These are phyloP conservation scores for Mimumesa dahlbomi DNA, from an alignment of 2,888 invertebrate genomes.

Conservation along the genomic window DNA sequence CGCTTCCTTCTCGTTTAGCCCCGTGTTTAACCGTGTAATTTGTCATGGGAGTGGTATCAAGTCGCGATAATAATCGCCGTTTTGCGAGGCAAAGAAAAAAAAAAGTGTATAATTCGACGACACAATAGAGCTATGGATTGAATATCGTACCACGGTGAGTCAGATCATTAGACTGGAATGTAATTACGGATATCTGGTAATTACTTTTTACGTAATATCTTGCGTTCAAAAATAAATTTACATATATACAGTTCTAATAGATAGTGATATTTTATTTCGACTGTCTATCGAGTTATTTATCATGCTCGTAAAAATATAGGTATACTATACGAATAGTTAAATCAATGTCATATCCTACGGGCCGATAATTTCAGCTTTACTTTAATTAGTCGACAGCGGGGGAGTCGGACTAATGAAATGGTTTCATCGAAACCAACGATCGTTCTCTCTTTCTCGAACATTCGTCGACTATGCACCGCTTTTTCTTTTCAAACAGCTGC, in stretches of 20 bases:
- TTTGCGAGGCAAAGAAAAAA: neutral
- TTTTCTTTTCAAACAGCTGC: slow-evolving; percentile 60
- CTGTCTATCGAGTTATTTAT: no score
- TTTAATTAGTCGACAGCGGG: slow-evolving; percentile 42
- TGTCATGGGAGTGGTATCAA: slow-evolving; percentile 41
- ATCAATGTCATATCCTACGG: no score
- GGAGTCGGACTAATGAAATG: slow-evolving; percentile 47
- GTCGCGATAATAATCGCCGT: slow-evolving; percentile 46
- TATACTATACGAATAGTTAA: no score
- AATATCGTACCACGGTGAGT: no score
- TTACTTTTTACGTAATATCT: no score
- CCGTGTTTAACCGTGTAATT: slow-evolving; percentile 57
- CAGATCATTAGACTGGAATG: no score
- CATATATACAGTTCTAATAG: no score
- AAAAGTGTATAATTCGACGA: slow-evolving; percentile 36
- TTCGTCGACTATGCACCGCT: slow-evolving; percentile 7
- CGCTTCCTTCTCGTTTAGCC: slow-evolving; percentile 35
- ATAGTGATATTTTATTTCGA: no score
- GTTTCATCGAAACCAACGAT: slow-evolving; percentile 37
- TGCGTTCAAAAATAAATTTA: no score
- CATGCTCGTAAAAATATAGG: no score
- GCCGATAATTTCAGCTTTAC: slow-evolving; percentile 27
- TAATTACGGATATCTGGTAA: no score
- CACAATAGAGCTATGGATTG: neutral
- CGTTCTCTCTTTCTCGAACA: slow-evolving; percentile 5